phyloP scores from a whole-genome alignment of 2,113 vertebrate species.

The Elaphurus davidianus region DNA sequence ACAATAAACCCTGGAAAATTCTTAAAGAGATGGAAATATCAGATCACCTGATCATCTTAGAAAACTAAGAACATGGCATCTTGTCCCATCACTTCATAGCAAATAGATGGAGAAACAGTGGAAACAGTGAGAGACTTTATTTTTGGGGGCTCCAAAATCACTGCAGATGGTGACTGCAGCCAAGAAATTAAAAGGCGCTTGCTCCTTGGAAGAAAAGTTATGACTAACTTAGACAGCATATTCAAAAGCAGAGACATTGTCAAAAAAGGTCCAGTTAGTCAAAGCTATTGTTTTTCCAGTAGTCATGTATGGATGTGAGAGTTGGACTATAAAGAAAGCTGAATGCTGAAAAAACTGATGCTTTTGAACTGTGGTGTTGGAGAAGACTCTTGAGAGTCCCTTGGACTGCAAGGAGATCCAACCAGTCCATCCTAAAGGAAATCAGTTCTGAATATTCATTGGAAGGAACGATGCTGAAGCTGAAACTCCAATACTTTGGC shows the following conservation, averaged over 20 bases:
- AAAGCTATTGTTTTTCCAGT: neutral
- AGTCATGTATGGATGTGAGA: neutral
- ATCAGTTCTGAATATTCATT: neutral
- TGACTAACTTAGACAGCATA: neutral
- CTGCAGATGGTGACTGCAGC: neutral
- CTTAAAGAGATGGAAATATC: no score
- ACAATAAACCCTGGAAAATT: no score
- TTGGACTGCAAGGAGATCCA: neutral
- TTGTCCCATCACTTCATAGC: neutral
- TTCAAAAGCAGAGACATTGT: neutral
- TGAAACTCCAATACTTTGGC: neutral
- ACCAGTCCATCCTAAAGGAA: neutral
- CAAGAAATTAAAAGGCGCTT: neutral
- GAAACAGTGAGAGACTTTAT: neutral
- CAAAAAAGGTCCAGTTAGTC: neutral
- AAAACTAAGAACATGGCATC: neutral
- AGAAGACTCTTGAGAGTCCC: neutral
- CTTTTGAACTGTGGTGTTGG: neutral
- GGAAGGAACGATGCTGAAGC: neutral
- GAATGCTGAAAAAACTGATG: neutral
- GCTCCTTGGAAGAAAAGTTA: neutral
- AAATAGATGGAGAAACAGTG: neutral
- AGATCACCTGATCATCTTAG: neutral
- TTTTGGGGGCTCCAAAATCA: rapidly evolving
- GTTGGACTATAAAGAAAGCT: neutral